phyloP scores from a whole-genome alignment of 2,113 vertebrate species.

The Calonectris borealis region DNA sequence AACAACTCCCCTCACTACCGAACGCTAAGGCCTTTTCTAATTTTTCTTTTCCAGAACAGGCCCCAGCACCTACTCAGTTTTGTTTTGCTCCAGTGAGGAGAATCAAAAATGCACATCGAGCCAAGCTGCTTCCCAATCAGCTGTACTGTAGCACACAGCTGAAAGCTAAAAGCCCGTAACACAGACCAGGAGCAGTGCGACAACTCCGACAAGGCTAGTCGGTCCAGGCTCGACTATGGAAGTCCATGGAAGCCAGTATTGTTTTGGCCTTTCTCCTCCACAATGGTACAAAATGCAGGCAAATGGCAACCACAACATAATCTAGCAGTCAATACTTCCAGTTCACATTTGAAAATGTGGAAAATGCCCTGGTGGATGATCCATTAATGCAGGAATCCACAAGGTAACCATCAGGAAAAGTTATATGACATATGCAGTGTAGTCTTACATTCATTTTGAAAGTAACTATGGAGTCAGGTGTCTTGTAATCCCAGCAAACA shows the following conservation, averaged over 20 bases:
- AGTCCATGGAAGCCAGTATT: neutral
- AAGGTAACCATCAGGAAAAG: neutral
- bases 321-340: neutral
- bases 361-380: neutral
- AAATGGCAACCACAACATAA: neutral
- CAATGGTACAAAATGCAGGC: neutral
- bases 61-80: neutral
- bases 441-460: neutral
- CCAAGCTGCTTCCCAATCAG: neutral
- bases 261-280: neutral
- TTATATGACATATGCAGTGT: neutral
- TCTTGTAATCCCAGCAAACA: neutral
- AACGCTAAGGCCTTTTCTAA: neutral
- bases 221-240: neutral
- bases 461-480: neutral
- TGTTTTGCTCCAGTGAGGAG: neutral
- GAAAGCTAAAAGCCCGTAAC: neutral
- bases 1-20: neutral
- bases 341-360: neutral
- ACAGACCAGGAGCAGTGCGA: neutral
- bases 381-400: neutral
- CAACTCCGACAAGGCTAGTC: neutral
- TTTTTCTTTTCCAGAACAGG: neutral
- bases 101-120: neutral
- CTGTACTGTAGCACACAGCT: neutral